phyloP scores from a whole-genome alignment of 2,888 invertebrate genomes.

The Lypha dubia region DNA sequence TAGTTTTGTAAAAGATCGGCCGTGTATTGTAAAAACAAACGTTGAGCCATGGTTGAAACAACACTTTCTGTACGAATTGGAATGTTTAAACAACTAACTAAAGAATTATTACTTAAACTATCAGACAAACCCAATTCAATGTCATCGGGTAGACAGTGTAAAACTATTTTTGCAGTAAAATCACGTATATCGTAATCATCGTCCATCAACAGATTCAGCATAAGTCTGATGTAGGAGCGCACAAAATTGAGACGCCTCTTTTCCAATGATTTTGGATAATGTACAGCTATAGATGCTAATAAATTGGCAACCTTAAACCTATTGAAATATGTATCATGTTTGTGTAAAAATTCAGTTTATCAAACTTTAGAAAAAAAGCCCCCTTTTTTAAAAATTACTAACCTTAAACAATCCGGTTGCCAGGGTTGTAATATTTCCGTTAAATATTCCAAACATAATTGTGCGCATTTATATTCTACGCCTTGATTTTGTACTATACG shows the following conservation, averaged over 20 bases:
- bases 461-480: constrained; percentile 73
- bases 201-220: constrained; percentile 79
- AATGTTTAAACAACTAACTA: constrained; percentile 56
- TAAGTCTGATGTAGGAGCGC: constrained; percentile 76
- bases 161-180: constrained; percentile 76
- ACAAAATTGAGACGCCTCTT: constrained; percentile 75
- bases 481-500: constrained; percentile 73
- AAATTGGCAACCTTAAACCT: constrained; percentile 78
- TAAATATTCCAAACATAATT: constrained; percentile 76
- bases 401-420: constrained; percentile 77
- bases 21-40: constrained; percentile 75
- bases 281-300: constrained; percentile 74
- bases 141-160: constrained; percentile 74
- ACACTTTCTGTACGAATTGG: constrained; percentile 71
- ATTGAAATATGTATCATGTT: constrained; percentile 16
- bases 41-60: constrained; percentile 77
- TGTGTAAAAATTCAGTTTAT: neutral
- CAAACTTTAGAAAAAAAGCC: neutral
- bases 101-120: constrained; percentile 59
- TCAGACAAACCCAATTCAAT: constrained; percentile 74
- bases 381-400: constrained; percentile 22
- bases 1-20: constrained; percentile 73
- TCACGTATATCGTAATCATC: constrained; percentile 80
- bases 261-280: constrained; percentile 73
- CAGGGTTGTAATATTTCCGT: constrained; percentile 76